Base-by-base conservation (phyloP, 2,888 invertebrate genomes). In the Xylocampa areola region DNA sequence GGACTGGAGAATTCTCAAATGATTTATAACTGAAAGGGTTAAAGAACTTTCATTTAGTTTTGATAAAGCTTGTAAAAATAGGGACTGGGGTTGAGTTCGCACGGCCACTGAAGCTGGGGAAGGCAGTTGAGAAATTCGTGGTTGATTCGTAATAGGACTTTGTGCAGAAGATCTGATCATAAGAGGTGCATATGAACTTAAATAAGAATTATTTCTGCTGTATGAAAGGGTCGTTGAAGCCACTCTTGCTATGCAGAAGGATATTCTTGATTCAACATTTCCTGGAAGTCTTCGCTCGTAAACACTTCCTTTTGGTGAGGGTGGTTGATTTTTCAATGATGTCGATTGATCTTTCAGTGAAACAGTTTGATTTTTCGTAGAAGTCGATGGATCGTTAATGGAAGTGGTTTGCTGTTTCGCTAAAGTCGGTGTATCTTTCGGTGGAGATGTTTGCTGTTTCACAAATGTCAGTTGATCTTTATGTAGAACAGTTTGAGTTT, bases 1-100 rank as follows among this genome's bases (percentile, higher is more conserved):
- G 1, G 68, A 50, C 19, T 70, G 55, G 6, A 48, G 27, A 10
- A 61, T 21, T 57, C 59, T 76, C n/a, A 78, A 66, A 39, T 64
- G 68, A 19, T 71, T 77, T 23, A 82, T 32, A 3, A 82, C 68
- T 13, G 77, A 66, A 32, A 82, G 60, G 25, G 69, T 82, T n/a
- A 83, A 39, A 0, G 90, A 81, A 62, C 71, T 86, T 41, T 88
- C 84, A 30, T 86, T 89, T 40, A 92, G 59, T 68, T 89, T 89
- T 0, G 88, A 69, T 45, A 92, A 58, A 1, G 92, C 90, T 79
- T 86, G 85, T 3, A 88, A 44, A 49, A 92, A 90, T 61, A 92
- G 73, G 0, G 87, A 73, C 41, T 81, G 84, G 0, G 92, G 90
- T 50, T 85, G 80, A n/a, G 63, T 79, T 3, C 68, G 54, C 2